Evolutionary conservation across 2,888 invertebrate genomes (phyloP).

Genomic region (Magallana nippona): DNA sequence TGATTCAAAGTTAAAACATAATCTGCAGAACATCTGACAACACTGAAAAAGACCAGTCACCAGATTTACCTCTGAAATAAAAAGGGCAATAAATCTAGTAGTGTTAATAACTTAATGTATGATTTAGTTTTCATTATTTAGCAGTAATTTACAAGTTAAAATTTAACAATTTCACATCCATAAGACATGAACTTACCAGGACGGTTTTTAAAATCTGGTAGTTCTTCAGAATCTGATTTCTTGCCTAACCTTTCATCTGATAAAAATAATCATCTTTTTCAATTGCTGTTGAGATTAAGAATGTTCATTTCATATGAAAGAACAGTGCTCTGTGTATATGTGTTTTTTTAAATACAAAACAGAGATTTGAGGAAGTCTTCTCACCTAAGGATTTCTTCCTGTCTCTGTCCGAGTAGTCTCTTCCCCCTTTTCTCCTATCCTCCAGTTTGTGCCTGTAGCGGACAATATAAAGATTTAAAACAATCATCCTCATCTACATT

Average conservation of each 20-base stretch:
- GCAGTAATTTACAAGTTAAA: neutral
- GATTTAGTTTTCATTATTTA: neutral
- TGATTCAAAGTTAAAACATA: too few relatives aligned
- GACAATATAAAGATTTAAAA: too few relatives aligned
- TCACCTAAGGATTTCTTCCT: constrained; percentile 33
- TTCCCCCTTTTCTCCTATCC: constrained; percentile 43
- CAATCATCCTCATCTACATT: too few relatives aligned
- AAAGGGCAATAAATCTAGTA: too few relatives aligned
- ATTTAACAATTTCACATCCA: neutral
- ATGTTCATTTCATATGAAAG: neutral
- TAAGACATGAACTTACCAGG: constrained; percentile 38
- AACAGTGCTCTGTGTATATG: too few relatives aligned
- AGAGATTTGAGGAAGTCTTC: too few relatives aligned
- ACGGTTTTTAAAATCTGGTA: constrained; percentile 49
- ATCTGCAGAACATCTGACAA: neutral
- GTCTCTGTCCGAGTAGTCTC: constrained; percentile 5
- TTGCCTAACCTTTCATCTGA: constrained; percentile 28
- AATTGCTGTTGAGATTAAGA: neutral
- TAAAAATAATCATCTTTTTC: neutral
- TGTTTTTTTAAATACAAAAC: too few relatives aligned
- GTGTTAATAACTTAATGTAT: too few relatives aligned
- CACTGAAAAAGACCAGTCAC: neutral
- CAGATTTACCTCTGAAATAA: too few relatives aligned
- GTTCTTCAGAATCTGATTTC: constrained; percentile 21
- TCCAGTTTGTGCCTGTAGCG: constrained; percentile 49